These are phyloP conservation scores for Dunckerocampus dactyliophorus DNA, from an alignment of 2,113 vertebrate genomes.

Conservation along the genomic window DNA sequence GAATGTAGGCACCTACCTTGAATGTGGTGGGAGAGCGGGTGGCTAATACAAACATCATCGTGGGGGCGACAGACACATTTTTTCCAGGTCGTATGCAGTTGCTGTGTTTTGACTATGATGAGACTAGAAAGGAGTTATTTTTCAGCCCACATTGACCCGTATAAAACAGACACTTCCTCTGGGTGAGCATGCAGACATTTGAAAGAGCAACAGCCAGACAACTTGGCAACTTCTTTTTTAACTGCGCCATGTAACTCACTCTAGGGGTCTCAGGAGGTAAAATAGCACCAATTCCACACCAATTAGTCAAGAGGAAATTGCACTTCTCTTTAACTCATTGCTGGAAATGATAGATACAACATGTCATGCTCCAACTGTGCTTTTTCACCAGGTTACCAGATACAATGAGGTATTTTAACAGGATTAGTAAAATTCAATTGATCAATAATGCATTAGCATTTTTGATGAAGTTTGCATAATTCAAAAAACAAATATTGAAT, in stretches of 20 bases:
- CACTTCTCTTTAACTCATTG: conserved; percentile 71
- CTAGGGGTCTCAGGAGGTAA: conserved; percentile 43
- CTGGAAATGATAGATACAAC: conserved; percentile 53
- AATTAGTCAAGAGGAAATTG: conserved; percentile 76
- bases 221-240: conserved; percentile 6
- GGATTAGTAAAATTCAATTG: neutral
- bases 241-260: conserved; percentile 17
- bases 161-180: conserved; percentile 18
- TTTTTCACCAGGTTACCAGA: conserved; percentile 2
- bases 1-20: too few species aligned
- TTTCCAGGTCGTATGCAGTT: neutral
- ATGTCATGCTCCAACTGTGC: conserved; percentile 59
- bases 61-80: neutral
- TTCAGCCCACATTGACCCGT: conserved; percentile 2
- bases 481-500: neutral
- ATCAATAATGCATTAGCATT: neutral
- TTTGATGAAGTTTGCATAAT: neutral
- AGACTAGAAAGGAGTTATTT: conserved; percentile 3
- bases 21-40: neutral
- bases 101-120: conserved; percentile 1
- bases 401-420: neutral
- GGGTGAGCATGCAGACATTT: conserved; percentile 8
- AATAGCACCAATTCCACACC: conserved; percentile 62
- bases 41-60: neutral
- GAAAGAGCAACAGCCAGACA: conserved; percentile 27